Conservation (phyloP, 2,888 invertebrate species). For the Miltochrista miniata region DNA sequence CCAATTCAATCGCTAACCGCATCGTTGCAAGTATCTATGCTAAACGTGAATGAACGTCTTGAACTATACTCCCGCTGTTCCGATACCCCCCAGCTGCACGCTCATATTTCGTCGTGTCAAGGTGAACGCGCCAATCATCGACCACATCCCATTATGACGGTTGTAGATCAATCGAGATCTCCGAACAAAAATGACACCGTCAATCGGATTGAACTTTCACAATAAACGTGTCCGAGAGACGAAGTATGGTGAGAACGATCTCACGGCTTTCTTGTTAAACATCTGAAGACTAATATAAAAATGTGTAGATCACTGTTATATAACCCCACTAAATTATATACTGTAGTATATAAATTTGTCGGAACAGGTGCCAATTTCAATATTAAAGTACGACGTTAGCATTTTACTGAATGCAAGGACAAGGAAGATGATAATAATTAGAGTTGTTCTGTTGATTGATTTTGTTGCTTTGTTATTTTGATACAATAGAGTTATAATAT, state of each 20-base stretch:
- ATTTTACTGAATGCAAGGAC: conserved; percentile 1
- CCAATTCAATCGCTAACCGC: neutral
- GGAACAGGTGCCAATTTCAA: neutral
- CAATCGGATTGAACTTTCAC: no score
- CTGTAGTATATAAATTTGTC: neutral
- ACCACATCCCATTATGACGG: conserved; percentile 21
- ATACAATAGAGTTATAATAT: no score
- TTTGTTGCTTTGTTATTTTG: neutral
- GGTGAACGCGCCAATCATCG: conserved; percentile 27
- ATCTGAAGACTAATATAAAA: no score
- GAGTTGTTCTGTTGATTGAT: neutral
- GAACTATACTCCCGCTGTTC: conserved; percentile 10
- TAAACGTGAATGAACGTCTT: conserved; percentile 18
- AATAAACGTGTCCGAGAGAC: no score
- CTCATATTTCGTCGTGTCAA: conserved; percentile 33
- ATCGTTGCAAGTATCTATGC: neutral
- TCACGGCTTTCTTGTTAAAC: no score
- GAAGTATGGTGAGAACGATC: no score
- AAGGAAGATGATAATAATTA: neutral
- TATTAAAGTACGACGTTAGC: no score
- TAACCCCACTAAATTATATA: conserved; percentile 26
- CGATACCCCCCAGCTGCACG: conserved; percentile 7
- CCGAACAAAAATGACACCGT: no score
- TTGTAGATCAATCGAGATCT: conserved; percentile 25
- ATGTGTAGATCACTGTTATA: conserved; percentile 33